Evolutionary conservation across 1,140 invertebrate genomes (phyloP), one percentile per base, ranked within the genome.

Genomic region (Zaprionus kolodkinae): DNA sequence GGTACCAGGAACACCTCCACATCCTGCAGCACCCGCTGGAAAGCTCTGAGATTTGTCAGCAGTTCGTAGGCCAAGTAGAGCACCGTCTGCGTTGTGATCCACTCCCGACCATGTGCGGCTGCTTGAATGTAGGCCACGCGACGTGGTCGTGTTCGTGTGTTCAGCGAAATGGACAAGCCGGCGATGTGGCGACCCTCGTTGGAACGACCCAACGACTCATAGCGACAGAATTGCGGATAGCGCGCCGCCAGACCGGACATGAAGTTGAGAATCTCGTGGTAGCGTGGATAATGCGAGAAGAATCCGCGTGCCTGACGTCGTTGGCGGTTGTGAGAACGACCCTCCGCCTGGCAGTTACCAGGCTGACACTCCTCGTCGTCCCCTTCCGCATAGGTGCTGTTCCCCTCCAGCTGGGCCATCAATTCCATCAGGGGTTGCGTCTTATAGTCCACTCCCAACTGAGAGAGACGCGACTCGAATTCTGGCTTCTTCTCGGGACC

Each of bases 1-100:
- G 95, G 95, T 25, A 96, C 93, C 55, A 97, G 94, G 75, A 95
- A 94, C 93, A 95, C 95, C 79, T 96, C 95, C 27, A 82, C 82
- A 79, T 91, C 91, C 27, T 75, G 38, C 7, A 92, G 75, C 1
- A 92, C 78, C 1, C 87, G 73, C 63, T 78, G 78, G 40, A 91
- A 92, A 15, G 88, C 85, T 0, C 91, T 72, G 56, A 96, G 93
- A 36, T 94, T 92, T n/a, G 95, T 93, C 5, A 95, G 88, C 4
- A 96, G 72, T 9, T 94, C 88, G 38, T 92, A 89, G 36, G 89
- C 93, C 61, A 96, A 94, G 85, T 95, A 96, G 0, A 95, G 80
- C 6, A 94, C 94, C 0, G 94, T 94, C 7, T 95, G 94, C 5
- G 95, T 94, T 0, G 95, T 94, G 40, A 96, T 94, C 96, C 96